Evolutionary conservation across 2,797 vertebrate genomes (phyloP), one percentile per base, ranked within the genome.

Genomic region (Poliocrania exsul): DNA sequence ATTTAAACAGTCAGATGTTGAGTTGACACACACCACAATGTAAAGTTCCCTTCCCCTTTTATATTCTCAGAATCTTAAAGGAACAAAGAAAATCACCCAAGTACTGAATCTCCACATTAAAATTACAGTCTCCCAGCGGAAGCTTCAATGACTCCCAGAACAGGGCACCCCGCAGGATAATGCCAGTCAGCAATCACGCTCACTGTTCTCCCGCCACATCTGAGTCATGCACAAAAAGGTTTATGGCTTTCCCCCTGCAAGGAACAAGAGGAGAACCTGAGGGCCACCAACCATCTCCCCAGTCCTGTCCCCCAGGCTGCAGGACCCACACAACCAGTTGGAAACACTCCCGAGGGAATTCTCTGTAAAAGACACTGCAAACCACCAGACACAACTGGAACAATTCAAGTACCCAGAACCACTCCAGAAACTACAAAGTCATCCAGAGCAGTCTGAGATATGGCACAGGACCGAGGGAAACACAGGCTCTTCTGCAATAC

Each of bases 51-150:
- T 75, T 92, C 47, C 44, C 51, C 16, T 88, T 60, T 86, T 35
- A 10, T 67, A 84, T 88, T 95, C 86, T 49, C 72, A 83, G 53
- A 81, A 88, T 46, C 69, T 73, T 51, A 51, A 40, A 88, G 40
- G 51, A 91, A 91, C 38, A 93, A 90, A 88, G 37, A 74, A 88
- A 94, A 70, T 56, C 73, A 92, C 49, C 25, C 85, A 79, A 83
- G 44, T 62, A 84, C 58, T 81, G 80, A 65, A 88, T 70, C 80
- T 86, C 70, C 64, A 73, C 29, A 28, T 53, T 81, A 86, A 93
- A 88, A 93, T 24, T 28, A 66, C 6, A 1, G 51, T 56, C 54
- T 88, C 70, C 85, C 56, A 54, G 58, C 1, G 9, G 88, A 87
- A 94, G 57, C 82, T 17, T 15, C 4, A 0, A 29, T 17, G 82